These are phyloP conservation scores for Aphidius ervi DNA, from an alignment of 1,140 invertebrate genomes.

Conservation along the genomic window DNA sequence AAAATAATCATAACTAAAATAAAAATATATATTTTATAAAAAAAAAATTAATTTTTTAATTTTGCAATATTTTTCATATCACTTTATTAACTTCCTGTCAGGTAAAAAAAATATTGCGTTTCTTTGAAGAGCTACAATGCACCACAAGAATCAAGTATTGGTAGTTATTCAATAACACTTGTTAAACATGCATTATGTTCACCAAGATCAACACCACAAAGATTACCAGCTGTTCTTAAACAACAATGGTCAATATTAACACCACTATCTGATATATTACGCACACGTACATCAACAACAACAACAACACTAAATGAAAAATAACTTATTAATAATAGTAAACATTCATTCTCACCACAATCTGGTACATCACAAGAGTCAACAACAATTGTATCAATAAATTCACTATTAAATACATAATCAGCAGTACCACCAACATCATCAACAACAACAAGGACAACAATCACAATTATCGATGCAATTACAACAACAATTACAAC, in stretches of 20 bases:
- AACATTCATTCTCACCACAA: conserved; percentile 42
- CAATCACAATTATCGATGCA: conserved; percentile 30
- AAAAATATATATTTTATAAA: too few relatives aligned
- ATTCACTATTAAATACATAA: conserved; percentile 42
- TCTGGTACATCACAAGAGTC: conserved; percentile 40
- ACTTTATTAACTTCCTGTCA: too few relatives aligned
- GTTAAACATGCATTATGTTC: conserved; percentile 50
- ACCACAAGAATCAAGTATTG: conserved; percentile 49
- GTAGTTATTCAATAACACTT: conserved; percentile 46
- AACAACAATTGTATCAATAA: conserved; percentile 35
- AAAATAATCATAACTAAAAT: too few relatives aligned
- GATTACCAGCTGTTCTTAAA: conserved; percentile 43
- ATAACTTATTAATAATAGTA: conserved; percentile 5
- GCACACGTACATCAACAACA: conserved; percentile 42
- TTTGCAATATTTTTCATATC: too few relatives aligned
- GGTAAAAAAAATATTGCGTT: too few relatives aligned
- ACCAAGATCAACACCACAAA: conserved; percentile 45
- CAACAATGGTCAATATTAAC: conserved; percentile 33
- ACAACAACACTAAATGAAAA: too few relatives aligned
- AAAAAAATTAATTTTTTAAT: too few relatives aligned
- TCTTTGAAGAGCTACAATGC: too few relatives aligned
- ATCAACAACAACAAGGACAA: conserved; percentile 29
- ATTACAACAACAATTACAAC: conserved; percentile 40
- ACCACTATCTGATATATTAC: conserved; percentile 48
- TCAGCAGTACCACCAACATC: conserved; percentile 46